A percentile compares a stretch with the other conserved stretches of the same genome.
Conservation (phyloP, 2,797 vertebrate genomes). For the Danio kyathit region DNA sequence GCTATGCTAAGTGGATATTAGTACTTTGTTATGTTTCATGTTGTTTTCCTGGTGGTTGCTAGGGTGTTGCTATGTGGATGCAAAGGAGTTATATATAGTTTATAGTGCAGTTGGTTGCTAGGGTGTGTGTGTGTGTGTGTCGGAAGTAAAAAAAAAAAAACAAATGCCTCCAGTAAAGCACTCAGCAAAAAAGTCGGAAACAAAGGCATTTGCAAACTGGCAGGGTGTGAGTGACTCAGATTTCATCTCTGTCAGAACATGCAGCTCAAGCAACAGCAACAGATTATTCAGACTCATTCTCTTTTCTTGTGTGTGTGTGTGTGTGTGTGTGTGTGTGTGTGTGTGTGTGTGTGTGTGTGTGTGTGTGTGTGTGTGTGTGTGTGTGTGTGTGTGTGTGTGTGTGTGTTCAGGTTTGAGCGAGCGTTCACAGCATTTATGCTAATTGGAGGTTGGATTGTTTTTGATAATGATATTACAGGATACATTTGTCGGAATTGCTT, state of each 20-base stretch:
- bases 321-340: constrained; percentile 14
- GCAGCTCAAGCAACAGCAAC: background rate
- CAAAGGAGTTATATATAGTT: too few species aligned
- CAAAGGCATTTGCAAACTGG: constrained; percentile 1
- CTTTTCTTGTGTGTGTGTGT: background rate
- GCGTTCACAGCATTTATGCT: background rate
- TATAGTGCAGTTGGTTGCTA: too few species aligned
- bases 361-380: constrained; percentile 8
- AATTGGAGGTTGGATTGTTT: background rate
- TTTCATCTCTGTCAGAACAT: background rate
- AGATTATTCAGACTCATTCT: background rate
- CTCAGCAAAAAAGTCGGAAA: background rate
- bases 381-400: constrained; percentile 12
- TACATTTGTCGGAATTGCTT: background rate
- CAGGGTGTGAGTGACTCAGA: background rate
- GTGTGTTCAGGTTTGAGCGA: constrained; percentile 4
- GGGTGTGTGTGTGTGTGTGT: background rate
- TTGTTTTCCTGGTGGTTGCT: too few species aligned
- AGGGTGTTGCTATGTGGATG: too few species aligned
- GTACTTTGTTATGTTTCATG: too few species aligned
- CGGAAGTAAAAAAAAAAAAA: background rate
- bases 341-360: constrained; percentile 17
- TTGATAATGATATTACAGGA: constrained; percentile 6
- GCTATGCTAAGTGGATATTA: too few species aligned
- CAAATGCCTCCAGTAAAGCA: background rate